Percentiles rank a stretch among this genome's conserved stretches.
These are phyloP conservation scores for Isoperla grammatica DNA, from an alignment of 2,888 invertebrate genomes.

Conservation along the genomic window DNA sequence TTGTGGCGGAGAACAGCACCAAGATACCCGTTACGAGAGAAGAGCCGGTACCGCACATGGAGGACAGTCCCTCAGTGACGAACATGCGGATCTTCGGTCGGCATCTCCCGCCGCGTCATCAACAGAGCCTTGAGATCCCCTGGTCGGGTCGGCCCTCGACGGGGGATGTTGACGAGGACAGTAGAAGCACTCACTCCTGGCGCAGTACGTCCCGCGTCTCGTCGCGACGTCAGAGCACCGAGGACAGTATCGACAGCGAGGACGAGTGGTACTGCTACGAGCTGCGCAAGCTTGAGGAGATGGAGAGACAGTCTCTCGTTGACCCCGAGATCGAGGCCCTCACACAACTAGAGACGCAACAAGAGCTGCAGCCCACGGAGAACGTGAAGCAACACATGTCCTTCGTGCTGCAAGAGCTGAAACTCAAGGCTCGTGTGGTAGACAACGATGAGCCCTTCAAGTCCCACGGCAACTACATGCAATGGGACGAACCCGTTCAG, in stretches of 20 bases:
- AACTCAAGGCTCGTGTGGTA: slow-evolving; percentile 56
- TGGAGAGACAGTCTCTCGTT: slow-evolving; percentile 68
- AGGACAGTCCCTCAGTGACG: slow-evolving; percentile 61
- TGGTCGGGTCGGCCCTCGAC: slow-evolving; percentile 53
- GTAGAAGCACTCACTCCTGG: slow-evolving; percentile 80
- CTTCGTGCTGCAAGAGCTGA: slow-evolving; percentile 68
- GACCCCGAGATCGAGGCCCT: slow-evolving; percentile 50
- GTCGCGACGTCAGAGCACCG: slow-evolving; percentile 82
- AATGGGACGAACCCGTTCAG: slow-evolving; percentile 35
- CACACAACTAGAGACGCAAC: slow-evolving; percentile 39
- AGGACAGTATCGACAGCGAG: slow-evolving; percentile 88
- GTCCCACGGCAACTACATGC: slow-evolving; percentile 16
- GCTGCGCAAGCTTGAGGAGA: slow-evolving; percentile 75
- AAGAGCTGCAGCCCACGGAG: slow-evolving; percentile 59
- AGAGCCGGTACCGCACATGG: slow-evolving; percentile 39
- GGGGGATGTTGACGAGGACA: slow-evolving; percentile 68
- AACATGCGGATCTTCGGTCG: slow-evolving; percentile 50
- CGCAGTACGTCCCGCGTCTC: slow-evolving; percentile 80
- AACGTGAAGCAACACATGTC: slow-evolving; percentile 74
- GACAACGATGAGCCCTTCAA: slow-evolving; percentile 37
- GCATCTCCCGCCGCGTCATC: slow-evolving; percentile 58
- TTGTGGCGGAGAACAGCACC: neutral
- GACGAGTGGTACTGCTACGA: slow-evolving; percentile 93
- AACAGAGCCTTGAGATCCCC: slow-evolving; percentile 76
- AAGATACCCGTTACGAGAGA: neutral